Percentiles rank a stretch among this genome's conserved stretches.
Evolutionary conservation across 2,113 vertebrate genomes (phyloP).

Genomic region (Cololabis saira): DNA sequence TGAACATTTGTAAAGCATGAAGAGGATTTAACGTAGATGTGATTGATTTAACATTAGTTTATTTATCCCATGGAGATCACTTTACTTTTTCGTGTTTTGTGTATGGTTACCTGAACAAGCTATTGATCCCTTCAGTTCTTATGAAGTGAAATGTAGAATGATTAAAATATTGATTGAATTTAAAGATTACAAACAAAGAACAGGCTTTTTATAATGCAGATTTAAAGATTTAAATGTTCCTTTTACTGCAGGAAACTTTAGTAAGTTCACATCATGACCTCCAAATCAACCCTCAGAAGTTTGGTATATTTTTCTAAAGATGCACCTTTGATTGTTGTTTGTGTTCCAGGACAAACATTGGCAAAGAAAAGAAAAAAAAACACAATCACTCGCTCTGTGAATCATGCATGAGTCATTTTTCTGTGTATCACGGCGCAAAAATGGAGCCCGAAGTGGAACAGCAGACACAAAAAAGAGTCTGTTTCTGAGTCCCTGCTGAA

Average conservation of each 20-base stretch:
- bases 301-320: conserved; percentile 24
- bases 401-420: conserved; percentile 52
- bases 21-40: too few species aligned
- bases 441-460: conserved; percentile 29
- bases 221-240: too few species aligned
- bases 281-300: conserved; percentile 10
- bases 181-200: conserved; percentile 21
- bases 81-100: not conserved
- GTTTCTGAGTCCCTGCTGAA: conserved; percentile 19
- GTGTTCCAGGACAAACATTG: conserved; percentile 5
- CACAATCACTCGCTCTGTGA: conserved; percentile 27
- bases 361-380: not conserved
- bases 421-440: conserved; percentile 8
- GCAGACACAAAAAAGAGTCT: not conserved
- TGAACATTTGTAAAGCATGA: too few species aligned
- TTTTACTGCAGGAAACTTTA: not conserved
- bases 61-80: not conserved
- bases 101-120: not conserved
- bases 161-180: conserved; percentile 12
- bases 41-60: not conserved
- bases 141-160: conserved; percentile 21
- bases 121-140: not conserved
- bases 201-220: not conserved
- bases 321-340: conserved; percentile 17
- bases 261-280: conserved; percentile 14